These are phyloP conservation scores for Apolygus lucorum DNA, from an alignment of 1,140 invertebrate species.

Conservation along the genomic window DNA sequence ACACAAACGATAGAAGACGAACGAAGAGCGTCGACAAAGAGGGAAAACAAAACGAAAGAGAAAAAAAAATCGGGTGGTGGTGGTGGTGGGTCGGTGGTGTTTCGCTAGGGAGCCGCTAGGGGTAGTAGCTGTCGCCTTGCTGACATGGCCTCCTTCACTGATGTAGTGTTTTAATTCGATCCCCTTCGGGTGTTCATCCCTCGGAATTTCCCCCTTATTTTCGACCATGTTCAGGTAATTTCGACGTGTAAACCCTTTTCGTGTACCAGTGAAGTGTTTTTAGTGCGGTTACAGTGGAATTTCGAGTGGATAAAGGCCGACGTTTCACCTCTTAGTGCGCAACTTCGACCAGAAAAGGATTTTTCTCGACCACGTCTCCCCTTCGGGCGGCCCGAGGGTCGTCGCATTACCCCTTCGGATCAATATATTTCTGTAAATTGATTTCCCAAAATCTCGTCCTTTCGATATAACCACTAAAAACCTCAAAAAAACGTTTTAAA, in stretches of 20 bases:
- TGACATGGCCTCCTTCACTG: constrained; percentile 13
- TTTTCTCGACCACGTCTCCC: not conserved
- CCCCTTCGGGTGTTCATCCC: constrained; percentile 15
- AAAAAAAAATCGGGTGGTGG: not conserved
- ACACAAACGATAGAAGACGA: no score
- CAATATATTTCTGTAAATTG: constrained; percentile 12
- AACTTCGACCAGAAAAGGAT: not conserved
- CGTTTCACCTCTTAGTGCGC: not conserved
- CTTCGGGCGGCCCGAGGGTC: not conserved
- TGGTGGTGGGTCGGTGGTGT: constrained; percentile 10
- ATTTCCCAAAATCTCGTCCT: not conserved
- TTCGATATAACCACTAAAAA: not conserved
- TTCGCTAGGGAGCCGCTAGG: constrained; percentile 8
- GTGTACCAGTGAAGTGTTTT: not conserved
- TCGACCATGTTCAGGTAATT: constrained; percentile 9
- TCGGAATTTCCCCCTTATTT: not conserved
- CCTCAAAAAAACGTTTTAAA: no score
- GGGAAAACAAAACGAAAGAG: not conserved
- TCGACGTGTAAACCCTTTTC: not conserved
- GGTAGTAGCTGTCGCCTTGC: constrained; percentile 12
- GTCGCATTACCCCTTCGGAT: not conserved
- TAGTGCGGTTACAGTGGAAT: no score
- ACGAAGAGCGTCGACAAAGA: not conserved
- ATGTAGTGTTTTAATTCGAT: constrained; percentile 17
- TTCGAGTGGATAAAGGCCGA: not conserved